Conservation (phyloP, 2,113 vertebrate species). For the Myocastor coypus region DNA sequence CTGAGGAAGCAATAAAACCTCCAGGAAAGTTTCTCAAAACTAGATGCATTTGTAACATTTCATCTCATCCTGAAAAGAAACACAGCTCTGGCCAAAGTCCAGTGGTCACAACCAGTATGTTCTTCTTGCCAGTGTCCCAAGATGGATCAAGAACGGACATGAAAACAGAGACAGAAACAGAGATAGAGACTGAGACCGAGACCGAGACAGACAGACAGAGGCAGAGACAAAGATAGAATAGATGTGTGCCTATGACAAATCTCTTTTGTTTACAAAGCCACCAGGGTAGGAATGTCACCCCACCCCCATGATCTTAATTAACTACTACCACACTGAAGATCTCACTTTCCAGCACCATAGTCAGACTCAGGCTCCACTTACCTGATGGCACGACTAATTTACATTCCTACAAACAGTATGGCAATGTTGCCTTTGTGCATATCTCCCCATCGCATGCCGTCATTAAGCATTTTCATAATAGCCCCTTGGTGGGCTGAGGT, state of each 20-base stretch:
- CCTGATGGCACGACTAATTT: neutral
- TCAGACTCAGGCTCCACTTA: neutral
- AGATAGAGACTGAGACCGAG: no score
- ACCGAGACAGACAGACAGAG: no score
- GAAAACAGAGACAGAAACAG: neutral
- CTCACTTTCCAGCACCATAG: neutral
- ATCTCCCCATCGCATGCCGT: no score
- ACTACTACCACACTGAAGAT: no score
- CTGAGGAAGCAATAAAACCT: neutral
- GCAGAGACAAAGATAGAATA: no score
- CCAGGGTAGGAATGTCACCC: neutral
- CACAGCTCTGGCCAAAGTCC: neutral
- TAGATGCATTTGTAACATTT: neutral
- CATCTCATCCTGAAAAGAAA: neutral
- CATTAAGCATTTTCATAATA: neutral
- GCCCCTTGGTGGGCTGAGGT: neutral
- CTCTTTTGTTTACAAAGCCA: neutral
- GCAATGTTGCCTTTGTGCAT: neutral
- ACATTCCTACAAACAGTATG: neutral
- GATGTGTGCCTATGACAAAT: neutral
- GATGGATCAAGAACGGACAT: neutral
- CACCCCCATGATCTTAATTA: no score
- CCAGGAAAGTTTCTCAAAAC: neutral
- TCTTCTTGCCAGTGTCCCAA: neutral
- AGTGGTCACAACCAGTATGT: neutral